phyloP scores from a whole-genome alignment of 2,888 invertebrate genomes.

The Metalampra italica region DNA sequence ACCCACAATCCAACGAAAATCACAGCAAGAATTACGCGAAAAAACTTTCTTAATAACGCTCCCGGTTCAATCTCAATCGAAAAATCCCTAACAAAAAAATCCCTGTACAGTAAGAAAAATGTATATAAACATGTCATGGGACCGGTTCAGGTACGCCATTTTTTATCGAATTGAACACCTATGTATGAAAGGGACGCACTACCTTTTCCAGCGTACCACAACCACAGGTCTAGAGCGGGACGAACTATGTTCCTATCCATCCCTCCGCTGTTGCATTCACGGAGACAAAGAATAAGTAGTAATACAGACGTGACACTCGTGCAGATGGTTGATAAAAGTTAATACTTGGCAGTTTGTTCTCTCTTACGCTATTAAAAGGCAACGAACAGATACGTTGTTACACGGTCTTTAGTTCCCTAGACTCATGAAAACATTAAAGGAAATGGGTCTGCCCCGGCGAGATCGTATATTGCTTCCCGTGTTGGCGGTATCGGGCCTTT shows the following conservation, averaged over 20 bases:
- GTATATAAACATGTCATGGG: constrained; percentile 74
- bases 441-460: constrained; percentile 56
- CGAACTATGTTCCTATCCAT: constrained; percentile 34
- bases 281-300: constrained; percentile 73
- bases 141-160: constrained; percentile 75
- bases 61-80: constrained; percentile 70
- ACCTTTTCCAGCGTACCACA: constrained; percentile 48
- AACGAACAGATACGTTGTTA: constrained; percentile 69
- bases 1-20: constrained; percentile 50
- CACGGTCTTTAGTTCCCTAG: constrained; percentile 67
- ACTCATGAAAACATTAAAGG: constrained; percentile 73
- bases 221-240: constrained; percentile 43
- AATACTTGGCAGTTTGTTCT: constrained; percentile 71
- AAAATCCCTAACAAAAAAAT: constrained; percentile 65
- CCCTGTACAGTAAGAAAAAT: constrained; percentile 69
- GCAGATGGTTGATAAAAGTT: constrained; percentile 76
- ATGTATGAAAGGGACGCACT: constrained; percentile 61
- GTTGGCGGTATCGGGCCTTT: constrained; percentile 64
- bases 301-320: constrained; percentile 76
- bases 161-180: constrained; percentile 74
- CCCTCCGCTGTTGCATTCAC: constrained; percentile 57
- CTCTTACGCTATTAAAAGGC: constrained; percentile 67
- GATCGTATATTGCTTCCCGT: constrained; percentile 59
- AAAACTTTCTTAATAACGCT: constrained; percentile 75
- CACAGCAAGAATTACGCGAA: constrained; percentile 56